Percentiles rank a stretch among this genome's conserved stretches.
phyloP scores from a whole-genome alignment of 2,113 vertebrate genomes.

The Toxotes jaculatrix region DNA sequence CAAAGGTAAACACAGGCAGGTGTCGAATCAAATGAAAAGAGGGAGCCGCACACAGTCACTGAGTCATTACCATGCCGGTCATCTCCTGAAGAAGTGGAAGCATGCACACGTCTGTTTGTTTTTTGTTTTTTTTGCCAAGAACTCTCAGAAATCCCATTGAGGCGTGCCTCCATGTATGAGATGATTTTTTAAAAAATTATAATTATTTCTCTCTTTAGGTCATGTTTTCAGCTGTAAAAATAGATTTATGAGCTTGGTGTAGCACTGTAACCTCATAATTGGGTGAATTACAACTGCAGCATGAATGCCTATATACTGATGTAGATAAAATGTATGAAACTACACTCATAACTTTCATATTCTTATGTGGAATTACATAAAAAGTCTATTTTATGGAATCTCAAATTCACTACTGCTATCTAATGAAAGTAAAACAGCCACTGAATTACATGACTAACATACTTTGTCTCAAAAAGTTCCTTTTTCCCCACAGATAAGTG shows the following conservation, averaged over 20 bases:
- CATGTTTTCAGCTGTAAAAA: not conserved
- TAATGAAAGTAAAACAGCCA: constrained; percentile 18
- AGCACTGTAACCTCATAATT: not conserved
- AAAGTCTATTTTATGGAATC: not conserved
- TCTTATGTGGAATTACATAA: not conserved
- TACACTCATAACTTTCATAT: not conserved
- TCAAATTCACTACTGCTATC: constrained; percentile 12
- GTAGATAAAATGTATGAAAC: not conserved
- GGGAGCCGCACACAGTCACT: constrained; percentile 12
- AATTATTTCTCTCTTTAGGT: not conserved
- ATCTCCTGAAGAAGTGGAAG: constrained; percentile 8
- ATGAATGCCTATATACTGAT: not conserved
- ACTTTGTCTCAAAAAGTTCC: constrained; percentile 54
- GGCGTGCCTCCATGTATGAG: not conserved
- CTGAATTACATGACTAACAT: constrained; percentile 27
- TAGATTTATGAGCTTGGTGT: not conserved
- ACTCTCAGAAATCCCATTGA: constrained; percentile 39
- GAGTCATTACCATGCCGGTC: constrained; percentile 47
- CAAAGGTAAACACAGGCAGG: constrained; percentile 35
- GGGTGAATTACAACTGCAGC: not conserved
- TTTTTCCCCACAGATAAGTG: constrained; percentile 41
- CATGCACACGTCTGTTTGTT: not conserved
- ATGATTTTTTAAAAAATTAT: not conserved
- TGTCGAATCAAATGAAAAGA: constrained; percentile 39
- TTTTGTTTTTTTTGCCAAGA: constrained; percentile 35